Conservation (phyloP, 92 coral and sea anemone species). For the Paragorgia papillata region DNA sequence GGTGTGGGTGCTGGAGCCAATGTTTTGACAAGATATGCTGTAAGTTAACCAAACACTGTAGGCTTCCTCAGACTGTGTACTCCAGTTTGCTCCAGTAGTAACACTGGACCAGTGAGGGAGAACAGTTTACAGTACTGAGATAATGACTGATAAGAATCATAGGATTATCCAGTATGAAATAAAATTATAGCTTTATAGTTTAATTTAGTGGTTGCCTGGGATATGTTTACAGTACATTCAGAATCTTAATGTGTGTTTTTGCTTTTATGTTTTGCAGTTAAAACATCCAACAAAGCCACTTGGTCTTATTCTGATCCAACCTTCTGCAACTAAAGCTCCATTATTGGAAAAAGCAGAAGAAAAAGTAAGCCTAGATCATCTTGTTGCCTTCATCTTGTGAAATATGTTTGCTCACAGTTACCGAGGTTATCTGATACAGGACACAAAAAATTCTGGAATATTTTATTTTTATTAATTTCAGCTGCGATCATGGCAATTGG, state of each 20-base stretch:
- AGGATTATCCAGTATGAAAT: no score
- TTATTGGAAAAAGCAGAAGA: conserved; percentile 95
- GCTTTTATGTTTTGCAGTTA: conserved; percentile 17
- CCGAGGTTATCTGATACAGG: no score
- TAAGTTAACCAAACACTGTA: conserved; percentile 53
- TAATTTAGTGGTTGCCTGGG: no score
- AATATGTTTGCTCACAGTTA: not conserved
- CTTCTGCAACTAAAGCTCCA: conserved; percentile 77
- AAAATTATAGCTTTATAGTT: no score
- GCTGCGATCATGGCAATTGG: conserved; percentile 88
- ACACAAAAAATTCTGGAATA: no score
- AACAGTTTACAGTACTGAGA: no score
- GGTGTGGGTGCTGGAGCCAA: conserved; percentile 99
- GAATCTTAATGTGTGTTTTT: not conserved
- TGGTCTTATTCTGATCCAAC: conserved; percentile 88
- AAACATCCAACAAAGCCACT: conserved; percentile 89
- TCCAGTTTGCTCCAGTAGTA: no score
- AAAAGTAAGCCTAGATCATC: conserved; percentile 75
- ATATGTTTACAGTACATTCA: no score
- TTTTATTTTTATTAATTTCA: conserved; percentile 19
- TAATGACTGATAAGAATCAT: no score
- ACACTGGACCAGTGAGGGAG: no score
- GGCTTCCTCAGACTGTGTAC: no score
- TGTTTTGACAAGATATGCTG: conserved; percentile 87
- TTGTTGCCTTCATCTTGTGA: no score